Evolutionary conservation across 2,888 invertebrate species (phyloP), one percentile per base, ranked within the genome.

Genomic region (Agrochola circellaris): DNA sequence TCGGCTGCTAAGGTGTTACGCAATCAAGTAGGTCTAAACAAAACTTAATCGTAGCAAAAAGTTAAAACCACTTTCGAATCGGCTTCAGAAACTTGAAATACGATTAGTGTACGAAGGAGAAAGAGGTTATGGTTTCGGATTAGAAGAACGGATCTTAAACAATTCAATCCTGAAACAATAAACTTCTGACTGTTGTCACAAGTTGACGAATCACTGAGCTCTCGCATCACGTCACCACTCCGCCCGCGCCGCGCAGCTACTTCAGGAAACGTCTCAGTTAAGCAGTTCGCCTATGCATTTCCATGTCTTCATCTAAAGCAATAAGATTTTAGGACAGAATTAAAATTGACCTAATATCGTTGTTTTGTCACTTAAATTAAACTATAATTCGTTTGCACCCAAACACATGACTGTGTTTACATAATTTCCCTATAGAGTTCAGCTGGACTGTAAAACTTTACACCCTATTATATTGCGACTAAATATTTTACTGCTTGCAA

Each of bases 401-500:
- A 42, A 42, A 42, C 11, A 42, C 54, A 23, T 38, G 9, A n/a
- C 9, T n/a, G n/a, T n/a, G n/a, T 65, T 42, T 65, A 45, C 20
- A 20, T 17, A 51, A 23, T 34, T 73, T 58, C 45, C 51, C 42
- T 9, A 30, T 8, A 26, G 3, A 51, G 38, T 73, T 26, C 54
- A 30, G 26, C 34, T 64, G 75, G 66, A 65, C 48, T 45, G 58
- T 23, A 26, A 5, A 51, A 42, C 30, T 60, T 60, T 60, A 30
- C 17, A 54, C 61, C 15, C 13, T 48, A 23, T 66, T 60, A 51
- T 51, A 60, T 51, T 80, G 48, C 34, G 23, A 34, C 58, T 54
- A 54, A 81, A 51, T 60, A 26, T 65, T 54, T 65, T 51, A 58
- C 51, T 65, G 58, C 58, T 75, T 26, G 23, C 34, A 54, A 60